These are phyloP conservation scores for Rutilus rutilus DNA, from an alignment of 2,113 vertebrate species.

Conservation along the genomic window DNA sequence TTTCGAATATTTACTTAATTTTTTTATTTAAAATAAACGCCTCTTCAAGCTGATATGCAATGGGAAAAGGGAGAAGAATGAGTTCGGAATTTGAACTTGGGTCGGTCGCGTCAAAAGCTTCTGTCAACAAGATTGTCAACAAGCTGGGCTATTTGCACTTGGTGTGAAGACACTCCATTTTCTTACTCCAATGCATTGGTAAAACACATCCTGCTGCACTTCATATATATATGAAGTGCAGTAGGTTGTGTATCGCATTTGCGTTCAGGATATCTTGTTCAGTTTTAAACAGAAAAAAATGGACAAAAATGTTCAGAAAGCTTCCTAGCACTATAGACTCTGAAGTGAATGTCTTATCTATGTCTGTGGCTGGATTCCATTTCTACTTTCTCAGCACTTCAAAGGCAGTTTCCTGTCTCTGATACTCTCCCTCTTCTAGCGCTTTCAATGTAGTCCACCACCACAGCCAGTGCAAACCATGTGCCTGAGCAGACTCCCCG, in stretches of 20 bases:
- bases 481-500: conserved; percentile 33
- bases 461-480: conserved; percentile 32
- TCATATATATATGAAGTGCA: neutral
- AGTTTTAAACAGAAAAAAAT: conserved; percentile 13
- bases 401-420: conserved; percentile 59
- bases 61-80: too few relatives aligned
- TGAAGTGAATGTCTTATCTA: conserved; percentile 44
- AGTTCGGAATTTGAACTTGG: too few relatives aligned
- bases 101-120: too few relatives aligned
- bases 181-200: too few relatives aligned
- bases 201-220: too few relatives aligned
- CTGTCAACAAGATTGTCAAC: too few relatives aligned
- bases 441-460: conserved; percentile 47
- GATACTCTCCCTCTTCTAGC: conserved; percentile 38
- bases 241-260: neutral
- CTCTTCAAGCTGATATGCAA: too few relatives aligned
- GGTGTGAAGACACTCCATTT: too few relatives aligned
- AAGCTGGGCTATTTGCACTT: too few relatives aligned
- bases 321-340: conserved; percentile 18
- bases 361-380: conserved; percentile 54
- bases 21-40: too few relatives aligned
- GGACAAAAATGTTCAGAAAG: conserved; percentile 4
- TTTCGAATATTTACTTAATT: too few relatives aligned
- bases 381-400: conserved; percentile 63
- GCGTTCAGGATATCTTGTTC: neutral